These are phyloP conservation scores for Lepidocyrtinus sp. DNA, from an alignment of 2,888 invertebrate genomes.

Conservation along the genomic window DNA sequence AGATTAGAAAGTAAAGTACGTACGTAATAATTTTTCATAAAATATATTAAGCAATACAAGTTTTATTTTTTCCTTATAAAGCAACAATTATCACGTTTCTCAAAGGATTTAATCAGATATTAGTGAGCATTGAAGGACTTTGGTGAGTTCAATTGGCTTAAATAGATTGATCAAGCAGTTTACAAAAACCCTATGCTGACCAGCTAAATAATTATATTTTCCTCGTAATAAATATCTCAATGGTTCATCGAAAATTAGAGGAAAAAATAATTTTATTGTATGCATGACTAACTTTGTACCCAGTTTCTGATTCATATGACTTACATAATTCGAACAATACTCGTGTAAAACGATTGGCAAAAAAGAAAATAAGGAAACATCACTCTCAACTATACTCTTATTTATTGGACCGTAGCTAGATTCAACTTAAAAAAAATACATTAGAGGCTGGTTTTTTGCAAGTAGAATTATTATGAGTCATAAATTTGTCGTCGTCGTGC, in stretches of 20 bases:
- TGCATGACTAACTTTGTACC: background rate
- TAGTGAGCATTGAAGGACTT: too few relatives aligned
- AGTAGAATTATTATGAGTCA: background rate
- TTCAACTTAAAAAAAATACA: too few relatives aligned
- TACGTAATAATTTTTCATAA: background rate
- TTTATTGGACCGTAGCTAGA: too few relatives aligned
- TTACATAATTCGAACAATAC: background rate
- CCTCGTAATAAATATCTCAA: background rate
- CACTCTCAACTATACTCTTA: too few relatives aligned
- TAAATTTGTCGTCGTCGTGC: background rate
- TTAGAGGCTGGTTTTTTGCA: too few relatives aligned
- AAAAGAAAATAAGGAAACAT: background rate
- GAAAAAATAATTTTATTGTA: background rate
- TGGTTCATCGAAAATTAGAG: background rate
- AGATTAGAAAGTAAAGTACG: background rate
- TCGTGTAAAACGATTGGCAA: background rate
- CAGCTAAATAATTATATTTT: background rate
- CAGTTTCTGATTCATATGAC: background rate
- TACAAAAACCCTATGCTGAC: too few relatives aligned
- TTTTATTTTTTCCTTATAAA: background rate
- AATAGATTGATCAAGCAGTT: too few relatives aligned
- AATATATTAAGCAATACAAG: background rate
- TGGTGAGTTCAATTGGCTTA: too few relatives aligned
- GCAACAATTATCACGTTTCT: too few relatives aligned
- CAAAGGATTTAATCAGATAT: too few relatives aligned